A percentile compares a stretch with the other conserved stretches of the same genome.
Conservation (phyloP, 1,140 invertebrate species). For the Hylaeus volcanicus region DNA sequence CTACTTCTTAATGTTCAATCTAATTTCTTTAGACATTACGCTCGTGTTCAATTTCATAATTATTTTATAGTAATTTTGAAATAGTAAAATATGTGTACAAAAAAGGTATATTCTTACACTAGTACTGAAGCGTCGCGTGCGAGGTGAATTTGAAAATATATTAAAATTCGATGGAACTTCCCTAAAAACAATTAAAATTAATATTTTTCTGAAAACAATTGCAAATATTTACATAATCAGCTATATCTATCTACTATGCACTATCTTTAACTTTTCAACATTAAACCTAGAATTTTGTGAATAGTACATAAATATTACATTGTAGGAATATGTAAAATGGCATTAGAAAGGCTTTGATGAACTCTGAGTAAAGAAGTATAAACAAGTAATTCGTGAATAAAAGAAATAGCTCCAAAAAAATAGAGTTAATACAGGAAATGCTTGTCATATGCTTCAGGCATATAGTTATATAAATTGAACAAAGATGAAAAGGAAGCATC, state of each 20-base stretch:
- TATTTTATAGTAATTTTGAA: conserved; percentile 57
- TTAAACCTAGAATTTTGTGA: too few relatives aligned
- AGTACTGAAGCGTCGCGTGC: conserved; percentile 90
- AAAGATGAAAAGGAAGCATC: too few relatives aligned
- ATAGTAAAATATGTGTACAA: conserved; percentile 14
- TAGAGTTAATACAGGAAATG: too few relatives aligned
- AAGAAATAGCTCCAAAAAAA: too few relatives aligned
- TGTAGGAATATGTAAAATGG: too few relatives aligned
- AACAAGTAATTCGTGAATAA: too few relatives aligned
- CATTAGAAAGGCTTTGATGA: too few relatives aligned
- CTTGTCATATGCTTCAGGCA: too few relatives aligned
- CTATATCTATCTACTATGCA: background rate
- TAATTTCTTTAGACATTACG: background rate
- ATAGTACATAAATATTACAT: background rate
- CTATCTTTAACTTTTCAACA: too few relatives aligned
- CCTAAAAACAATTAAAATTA: conserved; percentile 70
- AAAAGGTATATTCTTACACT: conserved; percentile 84
- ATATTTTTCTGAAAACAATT: background rate
- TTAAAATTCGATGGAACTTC: conserved; percentile 82
- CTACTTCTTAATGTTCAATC: background rate
- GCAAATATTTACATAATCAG: background rate
- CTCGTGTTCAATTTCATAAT: background rate
- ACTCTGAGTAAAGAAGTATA: too few relatives aligned
- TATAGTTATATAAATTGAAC: too few relatives aligned
- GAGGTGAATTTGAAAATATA: conserved; percentile 82